Evolutionary conservation across 2,113 vertebrate genomes (phyloP).

Genomic region (Oncorhynchus keta): DNA sequence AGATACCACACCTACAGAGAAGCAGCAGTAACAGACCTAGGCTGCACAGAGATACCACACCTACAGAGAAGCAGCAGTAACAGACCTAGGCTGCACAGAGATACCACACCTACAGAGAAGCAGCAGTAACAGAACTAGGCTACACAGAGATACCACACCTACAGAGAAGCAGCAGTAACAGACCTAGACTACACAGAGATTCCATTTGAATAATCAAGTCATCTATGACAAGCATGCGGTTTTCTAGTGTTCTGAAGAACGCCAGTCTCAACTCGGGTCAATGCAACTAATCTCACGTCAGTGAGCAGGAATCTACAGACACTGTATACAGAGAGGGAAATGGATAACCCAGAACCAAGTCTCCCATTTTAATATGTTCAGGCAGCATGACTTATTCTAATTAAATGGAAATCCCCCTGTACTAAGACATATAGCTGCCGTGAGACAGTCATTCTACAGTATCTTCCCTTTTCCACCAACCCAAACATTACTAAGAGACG

Average conservation of each 20-base stretch:
- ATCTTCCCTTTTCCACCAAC: not conserved
- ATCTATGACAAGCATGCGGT: not conserved
- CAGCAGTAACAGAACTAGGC: no score
- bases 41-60: no score
- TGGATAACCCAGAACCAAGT: not conserved
- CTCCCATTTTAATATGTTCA: conserved; percentile 34
- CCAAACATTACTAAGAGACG: no score
- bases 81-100: no score
- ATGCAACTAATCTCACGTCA: not conserved
- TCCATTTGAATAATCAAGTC: not conserved
- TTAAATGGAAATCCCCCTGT: conserved; percentile 38
- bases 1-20: no score
- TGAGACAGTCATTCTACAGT: not conserved
- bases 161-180: no score
- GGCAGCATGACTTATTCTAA: conserved; percentile 48
- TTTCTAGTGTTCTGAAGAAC: conserved; percentile 9
- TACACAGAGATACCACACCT: no score
- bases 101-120: no score
- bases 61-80: no score
- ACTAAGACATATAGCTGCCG: conserved; percentile 24
- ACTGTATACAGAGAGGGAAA: conserved; percentile 20
- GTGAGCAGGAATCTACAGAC: not conserved
- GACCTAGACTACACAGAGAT: not conserved
- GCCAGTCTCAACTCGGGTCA: not conserved
- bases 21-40: no score